Conservation (phyloP, 2,888 invertebrate genomes). For the Cyclophora punctaria region DNA sequence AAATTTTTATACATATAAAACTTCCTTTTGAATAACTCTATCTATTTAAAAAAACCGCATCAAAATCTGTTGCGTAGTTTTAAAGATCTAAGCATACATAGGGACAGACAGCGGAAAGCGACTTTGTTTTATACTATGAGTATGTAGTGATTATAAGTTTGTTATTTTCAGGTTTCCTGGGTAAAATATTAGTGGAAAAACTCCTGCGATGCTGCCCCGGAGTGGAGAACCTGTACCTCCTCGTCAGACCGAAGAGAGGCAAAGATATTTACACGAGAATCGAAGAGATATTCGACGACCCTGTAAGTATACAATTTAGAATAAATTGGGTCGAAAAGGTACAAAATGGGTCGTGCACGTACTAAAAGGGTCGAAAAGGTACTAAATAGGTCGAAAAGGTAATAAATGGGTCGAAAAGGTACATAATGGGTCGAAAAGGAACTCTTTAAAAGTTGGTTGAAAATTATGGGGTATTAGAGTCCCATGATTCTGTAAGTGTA, state of each 20-base stretch:
- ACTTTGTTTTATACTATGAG: background rate
- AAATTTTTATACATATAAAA: too few relatives aligned
- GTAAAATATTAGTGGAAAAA: constrained; percentile 86
- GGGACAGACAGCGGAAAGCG: too few relatives aligned
- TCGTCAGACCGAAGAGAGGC: constrained; percentile 84
- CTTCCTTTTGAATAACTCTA: background rate
- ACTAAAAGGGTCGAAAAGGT: too few relatives aligned
- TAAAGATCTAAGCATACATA: background rate
- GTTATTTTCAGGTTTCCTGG: constrained; percentile 51
- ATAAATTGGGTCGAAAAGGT: too few relatives aligned
- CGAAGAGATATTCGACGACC: constrained; percentile 80
- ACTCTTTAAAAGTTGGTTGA: background rate
- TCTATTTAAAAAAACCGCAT: background rate
- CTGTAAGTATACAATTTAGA: constrained; percentile 54
- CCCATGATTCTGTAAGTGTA: too few relatives aligned
- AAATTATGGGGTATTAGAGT: too few relatives aligned
- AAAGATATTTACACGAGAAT: constrained; percentile 79
- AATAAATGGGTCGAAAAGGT: too few relatives aligned
- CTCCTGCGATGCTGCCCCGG: constrained; percentile 82
- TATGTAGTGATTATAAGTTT: background rate
- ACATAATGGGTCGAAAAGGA: too few relatives aligned
- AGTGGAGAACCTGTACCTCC: constrained; percentile 78
- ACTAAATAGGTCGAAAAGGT: too few relatives aligned
- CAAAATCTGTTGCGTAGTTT: background rate
- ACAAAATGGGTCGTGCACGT: too few relatives aligned